Conservation (phyloP, 2,113 vertebrate genomes). For the Cavia aperea region DNA sequence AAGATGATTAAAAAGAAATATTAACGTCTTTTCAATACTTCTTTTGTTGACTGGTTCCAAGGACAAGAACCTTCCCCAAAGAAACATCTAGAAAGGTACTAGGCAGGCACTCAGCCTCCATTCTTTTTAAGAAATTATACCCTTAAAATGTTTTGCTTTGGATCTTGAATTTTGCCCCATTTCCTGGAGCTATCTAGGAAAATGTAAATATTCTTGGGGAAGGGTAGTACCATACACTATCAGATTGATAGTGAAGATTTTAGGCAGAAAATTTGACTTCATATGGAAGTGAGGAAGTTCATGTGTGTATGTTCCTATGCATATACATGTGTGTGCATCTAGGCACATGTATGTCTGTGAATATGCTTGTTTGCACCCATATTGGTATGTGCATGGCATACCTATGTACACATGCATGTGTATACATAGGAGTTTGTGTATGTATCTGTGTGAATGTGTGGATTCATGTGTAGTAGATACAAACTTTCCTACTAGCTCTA, state of each 20-base stretch:
- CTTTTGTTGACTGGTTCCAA: neutral
- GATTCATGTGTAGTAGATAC: neutral
- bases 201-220: neutral
- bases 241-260: neutral
- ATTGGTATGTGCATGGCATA: too few species aligned
- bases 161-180: neutral
- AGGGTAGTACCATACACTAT: neutral
- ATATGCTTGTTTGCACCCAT: neutral
- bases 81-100: neutral
- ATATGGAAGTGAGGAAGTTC: neutral
- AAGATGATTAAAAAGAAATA: neutral
- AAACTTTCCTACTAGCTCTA: neutral
- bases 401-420: neutral
- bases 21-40: neutral
- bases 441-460: neutral
- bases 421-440: too few species aligned
- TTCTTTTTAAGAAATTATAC: neutral
- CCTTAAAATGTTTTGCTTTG: neutral
- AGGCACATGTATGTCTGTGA: neutral
- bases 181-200: conserved; percentile 20
- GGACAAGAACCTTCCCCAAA: neutral
- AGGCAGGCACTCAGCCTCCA: neutral
- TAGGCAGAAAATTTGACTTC: neutral
- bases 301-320: neutral
- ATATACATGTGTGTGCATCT: neutral